Evolutionary conservation across 2,888 invertebrate genomes (phyloP).

Genomic region (Temnothorax unifasciatus): DNA sequence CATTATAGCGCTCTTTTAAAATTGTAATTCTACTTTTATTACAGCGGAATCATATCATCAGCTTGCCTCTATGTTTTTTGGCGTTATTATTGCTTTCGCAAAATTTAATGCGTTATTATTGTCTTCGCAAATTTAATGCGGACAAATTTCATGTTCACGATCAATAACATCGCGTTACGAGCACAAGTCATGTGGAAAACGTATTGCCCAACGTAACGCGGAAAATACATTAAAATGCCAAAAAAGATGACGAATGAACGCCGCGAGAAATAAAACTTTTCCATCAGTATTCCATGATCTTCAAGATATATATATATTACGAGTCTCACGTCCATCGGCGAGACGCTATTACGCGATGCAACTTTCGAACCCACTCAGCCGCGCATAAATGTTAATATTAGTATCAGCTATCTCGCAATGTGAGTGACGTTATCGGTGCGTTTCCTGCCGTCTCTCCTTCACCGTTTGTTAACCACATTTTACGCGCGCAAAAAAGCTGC

Average conservation of each 20-base stretch:
- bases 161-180: neutral
- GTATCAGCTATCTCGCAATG: constrained; percentile 22
- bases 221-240: neutral
- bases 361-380: constrained; percentile 16
- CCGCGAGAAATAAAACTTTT: neutral
- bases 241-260: neutral
- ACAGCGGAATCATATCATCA: neutral
- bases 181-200: neutral
- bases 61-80: neutral
- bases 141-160: neutral
- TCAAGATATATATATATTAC: no score
- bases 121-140: neutral
- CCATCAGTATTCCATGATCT: neutral
- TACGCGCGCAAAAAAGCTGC: constrained; percentile 33
- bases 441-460: constrained; percentile 38
- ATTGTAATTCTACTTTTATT: neutral
- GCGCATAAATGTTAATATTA: constrained; percentile 36
- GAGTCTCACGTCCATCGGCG: neutral
- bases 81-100: no score
- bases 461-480: constrained; percentile 51
- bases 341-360: neutral
- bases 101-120: neutral
- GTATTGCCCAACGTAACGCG: neutral
- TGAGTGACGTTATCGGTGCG: constrained; percentile 45
- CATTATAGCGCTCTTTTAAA: neutral